A percentile compares a stretch with the other conserved stretches of the same genome.
phyloP scores from a whole-genome alignment of 2,888 invertebrate genomes.

The Spicauda simplicius region DNA sequence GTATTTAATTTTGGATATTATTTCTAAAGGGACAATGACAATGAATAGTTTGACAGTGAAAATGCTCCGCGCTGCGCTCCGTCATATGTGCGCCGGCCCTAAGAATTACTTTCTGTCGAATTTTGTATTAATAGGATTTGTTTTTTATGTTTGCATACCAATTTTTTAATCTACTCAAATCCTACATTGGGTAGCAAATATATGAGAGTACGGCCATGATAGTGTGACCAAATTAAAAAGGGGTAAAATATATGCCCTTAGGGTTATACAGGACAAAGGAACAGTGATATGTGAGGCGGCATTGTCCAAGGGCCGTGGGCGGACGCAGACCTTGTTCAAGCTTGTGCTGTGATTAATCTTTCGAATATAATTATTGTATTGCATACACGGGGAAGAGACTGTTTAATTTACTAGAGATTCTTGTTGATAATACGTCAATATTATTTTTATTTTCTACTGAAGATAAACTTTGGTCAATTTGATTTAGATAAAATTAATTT shows the following conservation, averaged over 20 bases:
- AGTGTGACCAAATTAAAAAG: neutral
- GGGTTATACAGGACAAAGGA: slow-evolving; percentile 12
- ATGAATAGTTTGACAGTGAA: too few species aligned
- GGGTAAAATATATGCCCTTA: slow-evolving; percentile 3
- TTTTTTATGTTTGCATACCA: too few species aligned
- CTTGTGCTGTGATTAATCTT: slow-evolving; percentile 32
- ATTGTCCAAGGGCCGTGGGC: slow-evolving; percentile 33
- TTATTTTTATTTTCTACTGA: too few species aligned
- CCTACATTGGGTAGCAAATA: neutral
- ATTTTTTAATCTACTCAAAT: neutral
- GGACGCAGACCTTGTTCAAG: slow-evolving; percentile 30
- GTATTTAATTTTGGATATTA: too few species aligned
- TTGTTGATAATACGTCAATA: neutral
- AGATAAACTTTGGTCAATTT: too few species aligned
- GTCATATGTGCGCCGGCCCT: too few species aligned
- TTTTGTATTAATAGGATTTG: too few species aligned
- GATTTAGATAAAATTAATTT: too few species aligned
- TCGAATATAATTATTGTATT: slow-evolving; percentile 29
- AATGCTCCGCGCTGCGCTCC: too few species aligned
- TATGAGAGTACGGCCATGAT: too few species aligned
- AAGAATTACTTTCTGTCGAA: too few species aligned
- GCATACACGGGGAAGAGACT: neutral
- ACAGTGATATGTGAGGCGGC: slow-evolving; percentile 25
- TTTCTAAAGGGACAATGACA: too few species aligned
- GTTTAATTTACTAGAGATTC: neutral